Evolutionary conservation across 1,140 invertebrate genomes (phyloP), one percentile per base, ranked within the genome.

Genomic region (Phocides pigmalion): DNA sequence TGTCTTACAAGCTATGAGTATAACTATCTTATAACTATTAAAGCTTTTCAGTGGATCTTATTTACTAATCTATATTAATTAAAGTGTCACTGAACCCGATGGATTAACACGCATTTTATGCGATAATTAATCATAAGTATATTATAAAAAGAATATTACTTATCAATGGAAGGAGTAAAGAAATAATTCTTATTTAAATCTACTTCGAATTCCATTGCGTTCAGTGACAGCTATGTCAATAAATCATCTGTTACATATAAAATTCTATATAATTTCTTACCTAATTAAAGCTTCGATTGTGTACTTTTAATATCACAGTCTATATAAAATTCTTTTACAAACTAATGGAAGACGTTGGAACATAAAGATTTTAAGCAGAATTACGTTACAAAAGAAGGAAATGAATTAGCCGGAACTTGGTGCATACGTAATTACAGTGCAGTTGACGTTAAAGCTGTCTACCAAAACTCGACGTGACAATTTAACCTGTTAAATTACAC

Each of bases 361-460:
- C 28, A 72, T 35, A 66, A 47, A 59, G 19, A 19, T 35, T 4
- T 58, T 47, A 59, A 59, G 54, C 56, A 59, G 56, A 59, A 47
- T 59, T 59, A 46, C 62, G 47, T 66, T 66, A 71, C 19, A 66
- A 56, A 61, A 63, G 68, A 68, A 72, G 67, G 32, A 68, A 70
- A 59, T 32, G 42, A 62, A 68, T 72, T 68, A 85, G 71, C 64
- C 64, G 69, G 70, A 77, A 70, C 72, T 56, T 76, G 53, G 86
- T 89, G 88, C 85, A 70, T 67, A 54, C 69, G 70, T 86, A 86
- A 87, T 82, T 90, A 88, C 87, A 89, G 89, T 91, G 87, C 84
- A 82, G 74, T 81, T 72, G 63, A 73, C 70, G 74, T 88, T 91
- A 91, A 91, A 91, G 89, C 89, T 91, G 85, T 89, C 84, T 91